phyloP scores from a whole-genome alignment of 1,140 invertebrate species.

The Brachionus asplanchnoidis region DNA sequence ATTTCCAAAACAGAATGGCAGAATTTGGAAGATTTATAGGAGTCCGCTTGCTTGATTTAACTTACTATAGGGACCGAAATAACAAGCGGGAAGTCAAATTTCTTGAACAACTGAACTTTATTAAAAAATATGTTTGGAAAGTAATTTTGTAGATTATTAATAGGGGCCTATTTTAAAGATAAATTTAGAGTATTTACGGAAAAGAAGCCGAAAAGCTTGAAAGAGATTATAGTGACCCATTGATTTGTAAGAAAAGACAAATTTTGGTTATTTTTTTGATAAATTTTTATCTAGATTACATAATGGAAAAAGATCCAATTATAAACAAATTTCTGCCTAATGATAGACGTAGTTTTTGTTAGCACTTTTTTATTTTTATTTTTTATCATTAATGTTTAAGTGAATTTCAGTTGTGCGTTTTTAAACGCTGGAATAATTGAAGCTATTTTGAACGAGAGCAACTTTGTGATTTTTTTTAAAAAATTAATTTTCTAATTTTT shows the following conservation, averaged over 20 bases:
- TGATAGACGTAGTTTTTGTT: background rate
- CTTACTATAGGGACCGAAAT: slow-evolving; percentile 84
- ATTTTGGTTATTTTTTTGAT: background rate
- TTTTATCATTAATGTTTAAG: slow-evolving; percentile 46
- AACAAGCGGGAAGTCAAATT: slow-evolving; percentile 92
- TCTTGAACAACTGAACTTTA: slow-evolving; percentile 86
- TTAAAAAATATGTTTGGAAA: slow-evolving; percentile 95
- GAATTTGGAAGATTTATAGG: slow-evolving; percentile 92
- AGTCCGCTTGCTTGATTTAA: slow-evolving; percentile 80
- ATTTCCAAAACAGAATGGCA: slow-evolving; percentile 73
- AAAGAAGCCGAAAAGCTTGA: slow-evolving; percentile 42
- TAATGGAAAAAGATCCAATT: slow-evolving; percentile 94
- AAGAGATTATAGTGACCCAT: slow-evolving; percentile 2
- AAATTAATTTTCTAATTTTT: background rate
- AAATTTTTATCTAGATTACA: slow-evolving; percentile 67
- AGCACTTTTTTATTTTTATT: background rate
- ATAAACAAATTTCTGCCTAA: slow-evolving; percentile 74
- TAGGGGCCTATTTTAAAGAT: background rate
- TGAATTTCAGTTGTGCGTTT: slow-evolving; percentile 89
- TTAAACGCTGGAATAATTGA: slow-evolving; percentile 97
- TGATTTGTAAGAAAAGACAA: slow-evolving; percentile 15
- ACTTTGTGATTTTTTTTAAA: slow-evolving; percentile 71
- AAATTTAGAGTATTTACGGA: slow-evolving; percentile 36
- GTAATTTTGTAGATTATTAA: slow-evolving; percentile 55
- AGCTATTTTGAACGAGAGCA: slow-evolving; percentile 83